Base-by-base conservation (phyloP, 2,888 invertebrate species). In the Caenorhabditis macrosperma region DNA sequence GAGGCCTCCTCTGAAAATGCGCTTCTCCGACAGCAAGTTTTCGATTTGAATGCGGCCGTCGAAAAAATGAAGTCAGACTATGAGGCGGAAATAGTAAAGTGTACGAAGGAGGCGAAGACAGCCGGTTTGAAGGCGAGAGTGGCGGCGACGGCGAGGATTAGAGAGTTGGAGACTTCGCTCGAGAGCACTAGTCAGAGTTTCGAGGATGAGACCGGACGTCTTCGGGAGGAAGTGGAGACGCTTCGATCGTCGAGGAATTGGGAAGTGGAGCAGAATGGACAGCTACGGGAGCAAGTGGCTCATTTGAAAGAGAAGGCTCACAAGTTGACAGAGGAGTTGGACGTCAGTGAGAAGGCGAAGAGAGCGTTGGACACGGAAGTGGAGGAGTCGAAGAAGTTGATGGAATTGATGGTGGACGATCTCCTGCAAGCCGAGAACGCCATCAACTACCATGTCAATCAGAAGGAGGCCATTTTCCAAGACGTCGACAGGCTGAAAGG, bases 401-500 rank as follows among this genome's bases (percentile, higher is more conserved):
- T 78, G 57, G 72, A 78, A 50, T n/a, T 74, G 54, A 78, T 83
- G 79, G 57, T 82, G 6, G 83, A 82, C 7, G 85, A 85, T 44
- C 52, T 85, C 20, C 24, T 57, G 6, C 82, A 86, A 20, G 86
- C 87, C 0, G 84, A 86, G 24, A 57, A 76, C 52, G 69, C 82
- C 12, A 81, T 82, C 17, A 83, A 85, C 30, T 82, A 81, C 24
- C 78, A 85, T 55, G 80, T 82, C 7, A 86, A 85, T 26, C 87
- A 89, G 61, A 87, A 87, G 41, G 71, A 82, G 7, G 79, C 84
- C 20, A 84, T 88, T 9, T 80, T 83, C 12, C 84, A 84, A 48
- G 89, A 89, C 66, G 82, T 88, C 20, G 87, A 88, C 17, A 64
- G 86, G 2, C 74, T 89, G 48, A 89, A 86, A 76, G 86, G 86